Evolutionary conservation across 2,888 invertebrate species (phyloP).

Genomic region (Thalpophila matura): DNA sequence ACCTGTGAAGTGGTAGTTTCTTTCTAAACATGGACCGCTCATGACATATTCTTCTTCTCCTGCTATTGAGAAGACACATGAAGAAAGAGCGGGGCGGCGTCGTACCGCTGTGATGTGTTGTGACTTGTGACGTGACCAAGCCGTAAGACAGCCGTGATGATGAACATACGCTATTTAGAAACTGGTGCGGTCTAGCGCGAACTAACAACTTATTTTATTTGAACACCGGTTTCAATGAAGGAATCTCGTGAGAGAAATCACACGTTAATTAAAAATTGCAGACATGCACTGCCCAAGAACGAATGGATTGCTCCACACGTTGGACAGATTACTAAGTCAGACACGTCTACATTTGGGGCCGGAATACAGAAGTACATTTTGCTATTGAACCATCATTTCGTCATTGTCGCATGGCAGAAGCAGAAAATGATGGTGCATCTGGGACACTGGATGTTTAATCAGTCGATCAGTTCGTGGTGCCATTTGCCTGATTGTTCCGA

Average conservation of each 20-base stretch:
- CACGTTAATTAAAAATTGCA: conserved; percentile 50
- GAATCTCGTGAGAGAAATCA: conserved; percentile 53
- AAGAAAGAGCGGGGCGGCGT: too few relatives aligned
- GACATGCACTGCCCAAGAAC: conserved; percentile 38
- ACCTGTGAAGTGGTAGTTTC: too few relatives aligned
- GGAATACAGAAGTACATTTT: not conserved
- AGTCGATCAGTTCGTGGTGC: too few relatives aligned
- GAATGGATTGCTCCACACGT: conserved; percentile 47
- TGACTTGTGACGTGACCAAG: too few relatives aligned
- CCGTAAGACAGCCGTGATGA: too few relatives aligned
- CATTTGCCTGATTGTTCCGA: too few relatives aligned
- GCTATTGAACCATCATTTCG: not conserved
- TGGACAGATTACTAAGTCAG: conserved; percentile 19
- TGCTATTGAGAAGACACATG: too few relatives aligned
- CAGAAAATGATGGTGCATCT: too few relatives aligned
- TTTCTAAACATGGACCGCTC: too few relatives aligned
- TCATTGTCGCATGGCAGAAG: not conserved
- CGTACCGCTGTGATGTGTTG: too few relatives aligned
- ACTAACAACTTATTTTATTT: conserved; percentile 15
- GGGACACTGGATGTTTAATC: too few relatives aligned
- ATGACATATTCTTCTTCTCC: too few relatives aligned
- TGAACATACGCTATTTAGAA: not conserved
- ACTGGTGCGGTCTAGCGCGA: not conserved
- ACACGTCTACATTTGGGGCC: conserved; percentile 2
- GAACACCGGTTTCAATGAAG: conserved; percentile 13